Evolutionary conservation across 2,797 vertebrate species (phyloP).

Genomic region (Lagodon rhomboides): DNA sequence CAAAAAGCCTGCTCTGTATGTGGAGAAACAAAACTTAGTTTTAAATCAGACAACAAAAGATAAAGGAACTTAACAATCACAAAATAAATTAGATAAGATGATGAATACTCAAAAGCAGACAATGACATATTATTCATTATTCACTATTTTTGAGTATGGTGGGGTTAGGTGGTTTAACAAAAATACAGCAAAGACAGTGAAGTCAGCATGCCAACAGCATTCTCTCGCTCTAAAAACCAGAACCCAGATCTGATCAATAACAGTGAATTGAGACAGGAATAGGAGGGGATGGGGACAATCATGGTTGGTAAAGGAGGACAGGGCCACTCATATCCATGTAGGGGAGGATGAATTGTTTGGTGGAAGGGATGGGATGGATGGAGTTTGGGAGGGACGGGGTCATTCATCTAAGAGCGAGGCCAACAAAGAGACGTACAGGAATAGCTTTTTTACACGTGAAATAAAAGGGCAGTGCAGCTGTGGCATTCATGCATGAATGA

Average conservation of each 20-base stretch:
- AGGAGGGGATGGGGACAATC: conserved; percentile 18
- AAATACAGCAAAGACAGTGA: conserved; percentile 31
- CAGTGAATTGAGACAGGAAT: conserved; percentile 37
- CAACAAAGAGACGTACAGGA: conserved; percentile 29
- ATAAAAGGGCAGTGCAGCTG: conserved; percentile 45
- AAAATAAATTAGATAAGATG: conserved; percentile 15
- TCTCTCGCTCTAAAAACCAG: conserved; percentile 54
- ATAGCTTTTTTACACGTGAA: conserved; percentile 8
- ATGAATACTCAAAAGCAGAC: conserved; percentile 29
- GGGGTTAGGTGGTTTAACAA: conserved; percentile 31
- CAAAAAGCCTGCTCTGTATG: not conserved
- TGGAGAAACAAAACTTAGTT: not conserved
- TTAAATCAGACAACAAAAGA: conserved; percentile 3
- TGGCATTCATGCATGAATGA: conserved; percentile 43
- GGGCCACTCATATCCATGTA: conserved; percentile 6
- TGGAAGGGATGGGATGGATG: conserved; percentile 15
- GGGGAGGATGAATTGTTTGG: conserved; percentile 13
- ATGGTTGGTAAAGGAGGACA: conserved; percentile 28
- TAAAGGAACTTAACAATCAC: not conserved
- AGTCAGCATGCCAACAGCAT: conserved; percentile 74
- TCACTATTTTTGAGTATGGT: not conserved
- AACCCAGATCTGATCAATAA: conserved; percentile 47
- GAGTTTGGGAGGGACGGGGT: conserved; percentile 17
- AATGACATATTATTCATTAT: not conserved
- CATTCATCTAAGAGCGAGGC: conserved; percentile 39